Base-by-base conservation (phyloP, 2,797 vertebrate species). In the Bucorvus abyssinicus region DNA sequence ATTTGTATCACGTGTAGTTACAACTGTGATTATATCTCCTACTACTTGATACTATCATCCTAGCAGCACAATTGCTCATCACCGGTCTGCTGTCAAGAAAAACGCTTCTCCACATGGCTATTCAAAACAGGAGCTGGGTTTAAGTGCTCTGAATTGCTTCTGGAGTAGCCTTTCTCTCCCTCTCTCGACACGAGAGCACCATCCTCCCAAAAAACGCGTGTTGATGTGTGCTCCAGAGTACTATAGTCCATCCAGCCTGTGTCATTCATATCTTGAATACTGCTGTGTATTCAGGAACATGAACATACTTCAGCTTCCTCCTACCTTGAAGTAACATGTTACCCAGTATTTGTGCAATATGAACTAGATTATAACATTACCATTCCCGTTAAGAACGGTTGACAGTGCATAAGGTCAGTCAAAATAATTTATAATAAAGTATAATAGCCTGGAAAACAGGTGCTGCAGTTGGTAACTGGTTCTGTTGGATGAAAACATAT, bases 391-490 rank as follows among this genome's bases (percentile, higher is more conserved):
- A 80, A 75, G 82, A 89, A 42, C 29, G 64, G 21, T 38, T 92
- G 53, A 57, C 76, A 79, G 21, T 47, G 53, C 42, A 87, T 8
- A 12, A 77, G 24, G 27, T 44, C 73, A 82, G 42, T 57, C 50
- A 92, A 89, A 12, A 40, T 40, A 95, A 69, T 86, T 75, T 90
- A 65, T 71, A 75, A 45, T 52, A 47, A 93, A 82, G 49, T 60
- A 30, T 71, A 78, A 84, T 80, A 77, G 67, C 92, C 44, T 60
- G 89, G 49, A 77, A 87, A 96, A 78, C 61, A 59, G 78, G 68
- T 95, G 86, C 76, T 93, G 59, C 60, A 34, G 69, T 71, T 87
- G 79, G 56, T 93, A 94, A 78, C 13, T 80, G 69, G 30, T 40
- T 77, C 30, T 76, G 29, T 26, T 71, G 65, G 44, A 85, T 90